Evolutionary conservation across 2,888 invertebrate species (phyloP).

Genomic region (Habroteleia sp.): DNA sequence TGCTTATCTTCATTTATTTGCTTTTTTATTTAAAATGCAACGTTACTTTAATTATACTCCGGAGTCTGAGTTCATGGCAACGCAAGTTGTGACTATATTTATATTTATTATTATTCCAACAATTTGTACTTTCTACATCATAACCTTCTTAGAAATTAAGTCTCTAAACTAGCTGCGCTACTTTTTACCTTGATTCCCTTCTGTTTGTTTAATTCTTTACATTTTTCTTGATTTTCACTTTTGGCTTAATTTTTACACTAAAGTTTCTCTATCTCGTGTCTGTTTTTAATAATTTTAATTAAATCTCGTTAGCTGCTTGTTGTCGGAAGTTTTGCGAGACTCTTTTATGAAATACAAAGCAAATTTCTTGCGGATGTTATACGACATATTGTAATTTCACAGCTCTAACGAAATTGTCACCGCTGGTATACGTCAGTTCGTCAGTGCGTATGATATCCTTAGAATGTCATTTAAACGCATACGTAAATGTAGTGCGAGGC

Average conservation of each 20-base stretch:
- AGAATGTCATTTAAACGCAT: conserved; percentile 58
- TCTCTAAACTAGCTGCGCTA: background rate
- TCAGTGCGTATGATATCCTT: conserved; percentile 54
- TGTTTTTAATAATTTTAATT: conserved; percentile 10
- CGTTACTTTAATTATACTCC: no score
- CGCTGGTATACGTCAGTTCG: conserved; percentile 34
- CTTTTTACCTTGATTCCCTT: background rate
- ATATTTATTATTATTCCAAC: no score
- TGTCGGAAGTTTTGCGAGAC: conserved; percentile 8
- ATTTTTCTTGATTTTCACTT: no score
- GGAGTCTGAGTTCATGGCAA: no score
- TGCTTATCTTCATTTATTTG: no score
- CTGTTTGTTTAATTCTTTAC: conserved; percentile 3
- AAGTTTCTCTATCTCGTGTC: no score
- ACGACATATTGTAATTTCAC: conserved; percentile 40
- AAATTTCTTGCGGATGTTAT: conserved; percentile 26
- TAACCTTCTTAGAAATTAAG: no score
- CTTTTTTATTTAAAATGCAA: no score
- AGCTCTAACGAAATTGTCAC: conserved; percentile 51
- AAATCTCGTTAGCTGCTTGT: background rate
- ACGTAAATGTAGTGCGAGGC: conserved; percentile 44
- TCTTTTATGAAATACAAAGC: conserved; percentile 8
- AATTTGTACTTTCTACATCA: no score
- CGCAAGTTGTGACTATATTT: no score
- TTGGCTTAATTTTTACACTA: no score